These are phyloP conservation scores for Lepisosteus oculatus DNA, from an alignment of 2,113 vertebrate species.

Conservation along the genomic window DNA sequence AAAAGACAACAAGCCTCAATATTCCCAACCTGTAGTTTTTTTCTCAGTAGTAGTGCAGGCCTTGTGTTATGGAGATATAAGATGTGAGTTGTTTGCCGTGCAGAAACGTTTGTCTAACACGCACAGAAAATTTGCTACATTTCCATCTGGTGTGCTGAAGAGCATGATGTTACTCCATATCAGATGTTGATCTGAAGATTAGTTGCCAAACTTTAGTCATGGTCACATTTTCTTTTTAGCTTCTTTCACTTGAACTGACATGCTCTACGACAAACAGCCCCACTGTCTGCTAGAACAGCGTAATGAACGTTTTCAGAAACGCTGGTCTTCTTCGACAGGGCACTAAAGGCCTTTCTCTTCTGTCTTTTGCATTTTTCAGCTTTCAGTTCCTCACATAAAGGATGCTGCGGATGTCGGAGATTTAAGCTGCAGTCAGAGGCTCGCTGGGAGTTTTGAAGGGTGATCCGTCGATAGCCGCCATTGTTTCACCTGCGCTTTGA, in stretches of 20 bases:
- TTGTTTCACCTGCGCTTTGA: conserved; percentile 48
- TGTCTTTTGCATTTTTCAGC: conserved; percentile 49
- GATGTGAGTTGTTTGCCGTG: too few relatives aligned
- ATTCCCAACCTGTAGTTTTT: too few relatives aligned
- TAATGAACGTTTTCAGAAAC: background rate
- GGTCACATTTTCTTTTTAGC: conserved; percentile 15
- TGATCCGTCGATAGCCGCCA: conserved; percentile 42
- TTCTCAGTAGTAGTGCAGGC: too few relatives aligned
- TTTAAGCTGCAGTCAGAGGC: conserved; percentile 57
- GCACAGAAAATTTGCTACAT: background rate
- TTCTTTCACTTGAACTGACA: background rate
- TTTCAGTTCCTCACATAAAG: conserved; percentile 56
- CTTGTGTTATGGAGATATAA: too few relatives aligned
- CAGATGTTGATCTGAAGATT: background rate
- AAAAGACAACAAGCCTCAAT: too few relatives aligned
- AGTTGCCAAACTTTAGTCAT: conserved; percentile 4
- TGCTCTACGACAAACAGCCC: background rate
- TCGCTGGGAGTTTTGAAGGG: conserved; percentile 57
- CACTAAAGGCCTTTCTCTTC: conserved; percentile 24
- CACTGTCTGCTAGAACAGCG: background rate
- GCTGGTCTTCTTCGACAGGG: background rate
- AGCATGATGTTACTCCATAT: conserved; percentile 5
- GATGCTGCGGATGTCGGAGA: conserved; percentile 61
- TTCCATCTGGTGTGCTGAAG: background rate
- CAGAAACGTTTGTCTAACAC: background rate